Base-by-base conservation (phyloP, 1,140 invertebrate genomes). In the Drosophila simulans region DNA sequence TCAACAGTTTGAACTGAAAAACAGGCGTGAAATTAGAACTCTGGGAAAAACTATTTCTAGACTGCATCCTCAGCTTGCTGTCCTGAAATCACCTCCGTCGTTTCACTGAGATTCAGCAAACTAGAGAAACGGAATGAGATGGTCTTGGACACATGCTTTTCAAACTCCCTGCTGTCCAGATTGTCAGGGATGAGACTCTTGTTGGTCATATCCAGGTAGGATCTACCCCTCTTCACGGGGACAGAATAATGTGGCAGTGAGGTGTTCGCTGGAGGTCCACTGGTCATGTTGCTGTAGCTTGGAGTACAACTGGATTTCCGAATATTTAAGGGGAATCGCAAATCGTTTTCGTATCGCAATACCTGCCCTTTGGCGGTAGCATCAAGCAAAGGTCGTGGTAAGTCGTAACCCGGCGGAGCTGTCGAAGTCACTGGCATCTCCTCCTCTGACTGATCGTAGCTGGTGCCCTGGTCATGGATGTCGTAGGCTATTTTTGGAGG, bases 101-200 rank as follows among this genome's bases (percentile, higher is more conserved):
- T 65, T 25, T 92, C 91, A 43, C 92, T 92, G 20, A 92, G 76
- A 81, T 92, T 92, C 4, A 92, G 56, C 51, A 92, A 55, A 57
- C 90, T 92, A 46, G 91, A 92, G 62, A 92, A 92, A 12, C 90
- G 77, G 72, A 92, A 92, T 22, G 91, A 91, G 42, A 92, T 92
- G 20, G 88, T 91, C 56, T 92, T 92, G 37, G 91, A 91, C 4
- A 92, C 25, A 66, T 92, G 90, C 56, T 92, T 92, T 48, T 92
- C 91, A 31, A 91, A 90, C 13, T 92, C 91, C 37, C 85, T 65
- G 70, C 76, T 90, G 35, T 92, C 82, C 53, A 92, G 72, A 77
- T 92, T 92, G 48, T 92, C 91, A 7, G 78, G 83, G 57, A 92
- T 85, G 3, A 89, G 56, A 1, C 80, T 91, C n/a, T 90, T 84